phyloP scores from a whole-genome alignment of 2,113 vertebrate genomes.

The Catagonus wagneri region DNA sequence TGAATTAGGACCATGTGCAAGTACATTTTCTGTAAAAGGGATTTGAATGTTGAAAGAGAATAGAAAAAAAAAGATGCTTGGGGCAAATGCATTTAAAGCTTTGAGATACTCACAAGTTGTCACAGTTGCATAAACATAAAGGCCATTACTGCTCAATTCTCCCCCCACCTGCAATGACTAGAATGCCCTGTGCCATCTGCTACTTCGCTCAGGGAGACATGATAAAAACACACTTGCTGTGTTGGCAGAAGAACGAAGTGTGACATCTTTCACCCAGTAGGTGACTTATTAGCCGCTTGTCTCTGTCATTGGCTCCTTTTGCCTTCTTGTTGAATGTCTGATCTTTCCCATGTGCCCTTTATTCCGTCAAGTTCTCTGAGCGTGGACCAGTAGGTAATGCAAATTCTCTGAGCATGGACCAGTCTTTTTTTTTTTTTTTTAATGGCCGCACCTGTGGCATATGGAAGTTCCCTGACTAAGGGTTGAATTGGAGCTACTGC shows the following conservation, averaged over 20 bases:
- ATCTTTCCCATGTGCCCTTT: background rate
- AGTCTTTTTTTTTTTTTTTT: no score
- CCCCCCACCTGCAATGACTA: background rate
- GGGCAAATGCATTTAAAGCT: slow-evolving; percentile 58
- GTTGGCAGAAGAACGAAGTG: background rate
- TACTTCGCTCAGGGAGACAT: background rate
- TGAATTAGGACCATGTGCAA: slow-evolving; percentile 77
- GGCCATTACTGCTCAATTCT: background rate
- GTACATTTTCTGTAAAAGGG: slow-evolving; percentile 37
- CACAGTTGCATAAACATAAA: slow-evolving; percentile 46
- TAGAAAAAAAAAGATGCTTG: slow-evolving; percentile 69
- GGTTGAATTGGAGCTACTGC: no score
- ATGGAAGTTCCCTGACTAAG: no score
- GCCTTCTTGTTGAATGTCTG: background rate
- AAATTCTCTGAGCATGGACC: no score
- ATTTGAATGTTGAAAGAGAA: slow-evolving; percentile 67
- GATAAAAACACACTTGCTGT: background rate
- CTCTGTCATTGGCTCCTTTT: background rate
- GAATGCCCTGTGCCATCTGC: background rate
- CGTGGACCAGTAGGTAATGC: background rate
- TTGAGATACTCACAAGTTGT: slow-evolving; percentile 49
- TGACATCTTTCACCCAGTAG: background rate
- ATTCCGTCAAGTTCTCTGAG: background rate
- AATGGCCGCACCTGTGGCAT: no score
- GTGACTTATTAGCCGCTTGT: background rate